phyloP scores from a whole-genome alignment of 1,140 invertebrate genomes.

The Danaus plexippus region DNA sequence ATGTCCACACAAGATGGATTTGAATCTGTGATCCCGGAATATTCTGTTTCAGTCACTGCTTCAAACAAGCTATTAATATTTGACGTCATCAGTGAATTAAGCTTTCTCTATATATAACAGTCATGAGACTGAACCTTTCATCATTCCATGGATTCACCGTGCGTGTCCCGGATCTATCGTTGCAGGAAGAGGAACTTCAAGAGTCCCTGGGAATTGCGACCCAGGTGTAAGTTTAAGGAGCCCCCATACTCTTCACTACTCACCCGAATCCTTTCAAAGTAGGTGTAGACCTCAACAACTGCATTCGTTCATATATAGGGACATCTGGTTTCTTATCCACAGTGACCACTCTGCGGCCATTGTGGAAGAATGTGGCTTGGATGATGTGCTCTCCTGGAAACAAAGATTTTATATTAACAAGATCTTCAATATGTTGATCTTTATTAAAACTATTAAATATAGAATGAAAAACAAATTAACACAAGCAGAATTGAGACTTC shows the following conservation, averaged over 20 bases:
- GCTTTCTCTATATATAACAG: background rate
- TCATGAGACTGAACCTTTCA: conserved; percentile 84
- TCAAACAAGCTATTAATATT: background rate
- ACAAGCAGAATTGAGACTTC: too few species aligned
- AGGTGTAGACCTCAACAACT: conserved; percentile 81
- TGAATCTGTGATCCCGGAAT: too few species aligned
- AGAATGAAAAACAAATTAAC: too few species aligned
- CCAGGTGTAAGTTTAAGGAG: too few species aligned
- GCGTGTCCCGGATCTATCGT: too few species aligned
- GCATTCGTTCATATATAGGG: conserved; percentile 89
- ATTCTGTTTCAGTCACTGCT: too few species aligned
- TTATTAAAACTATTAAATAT: too few species aligned
- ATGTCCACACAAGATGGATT: too few species aligned
- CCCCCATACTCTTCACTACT: conserved; percentile 5
- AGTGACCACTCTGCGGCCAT: conserved; percentile 79
- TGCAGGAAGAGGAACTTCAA: too few species aligned
- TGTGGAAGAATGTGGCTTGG: conserved; percentile 86
- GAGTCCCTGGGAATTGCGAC: too few species aligned
- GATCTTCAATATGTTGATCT: too few species aligned
- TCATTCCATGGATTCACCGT: too few species aligned
- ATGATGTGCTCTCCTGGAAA: conserved; percentile 86
- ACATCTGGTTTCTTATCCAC: conserved; percentile 85
- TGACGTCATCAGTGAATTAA: background rate
- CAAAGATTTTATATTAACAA: conserved; percentile 18
- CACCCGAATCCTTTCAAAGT: conserved; percentile 88